Conservation (phyloP, 1,140 invertebrate genomes). For the Caenorhabditis latens region DNA sequence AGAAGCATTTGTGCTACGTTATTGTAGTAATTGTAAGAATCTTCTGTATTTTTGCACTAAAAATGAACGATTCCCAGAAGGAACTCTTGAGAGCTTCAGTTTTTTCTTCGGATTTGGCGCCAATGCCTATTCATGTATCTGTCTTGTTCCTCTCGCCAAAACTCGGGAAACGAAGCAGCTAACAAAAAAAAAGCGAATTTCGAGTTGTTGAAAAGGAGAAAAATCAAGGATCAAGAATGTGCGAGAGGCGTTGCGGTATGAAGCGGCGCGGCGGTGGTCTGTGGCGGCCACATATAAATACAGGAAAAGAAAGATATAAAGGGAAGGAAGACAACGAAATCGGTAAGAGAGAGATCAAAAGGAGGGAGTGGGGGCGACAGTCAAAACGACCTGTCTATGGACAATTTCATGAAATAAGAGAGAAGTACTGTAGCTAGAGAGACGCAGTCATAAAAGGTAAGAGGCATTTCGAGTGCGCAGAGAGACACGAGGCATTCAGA, state of each 20-base stretch:
- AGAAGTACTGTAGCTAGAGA: slow-evolving; percentile 7
- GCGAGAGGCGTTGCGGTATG: background rate
- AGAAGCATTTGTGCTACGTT: too few species aligned
- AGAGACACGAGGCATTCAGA: slow-evolving; percentile 21
- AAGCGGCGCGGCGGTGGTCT: background rate
- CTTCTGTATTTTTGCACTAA: too few species aligned
- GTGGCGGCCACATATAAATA: slow-evolving; percentile 42
- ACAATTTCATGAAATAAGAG: slow-evolving; percentile 8
- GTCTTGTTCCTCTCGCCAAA: slow-evolving; percentile 14
- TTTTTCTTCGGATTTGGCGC: background rate
- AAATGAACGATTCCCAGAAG: background rate
- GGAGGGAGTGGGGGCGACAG: background rate
- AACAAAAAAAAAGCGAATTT: slow-evolving; percentile 8
- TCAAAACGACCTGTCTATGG: slow-evolving; percentile 35
- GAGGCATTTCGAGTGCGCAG: slow-evolving; percentile 14
- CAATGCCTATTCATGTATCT: slow-evolving; percentile 2
- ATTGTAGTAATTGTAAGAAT: too few species aligned
- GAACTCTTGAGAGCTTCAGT: background rate
- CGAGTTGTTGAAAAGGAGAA: slow-evolving; percentile 15
- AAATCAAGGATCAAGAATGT: slow-evolving; percentile 35
- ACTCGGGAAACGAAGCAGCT: background rate
- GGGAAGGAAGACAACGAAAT: slow-evolving; percentile 9
- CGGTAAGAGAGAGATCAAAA: slow-evolving; percentile 14
- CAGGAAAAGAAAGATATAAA: slow-evolving; percentile 49
- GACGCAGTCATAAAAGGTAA: slow-evolving; percentile 22